These are phyloP conservation scores for Chrosomus eos DNA, from an alignment of 2,797 vertebrate genomes.

Conservation along the genomic window DNA sequence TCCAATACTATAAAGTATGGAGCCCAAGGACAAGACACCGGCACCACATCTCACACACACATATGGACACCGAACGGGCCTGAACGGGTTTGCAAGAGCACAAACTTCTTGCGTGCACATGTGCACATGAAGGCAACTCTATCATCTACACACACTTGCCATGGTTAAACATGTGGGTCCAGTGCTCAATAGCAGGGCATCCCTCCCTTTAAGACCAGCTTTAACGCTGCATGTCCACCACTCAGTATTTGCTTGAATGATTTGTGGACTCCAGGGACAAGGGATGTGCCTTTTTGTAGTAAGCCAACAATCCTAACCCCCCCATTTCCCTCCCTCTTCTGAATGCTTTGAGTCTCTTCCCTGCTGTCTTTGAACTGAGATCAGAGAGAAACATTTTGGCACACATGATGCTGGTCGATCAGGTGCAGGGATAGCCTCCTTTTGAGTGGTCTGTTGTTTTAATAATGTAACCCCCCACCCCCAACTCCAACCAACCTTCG, in stretches of 20 bases:
- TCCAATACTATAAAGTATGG: conserved; percentile 56
- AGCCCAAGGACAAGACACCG: conserved; percentile 63
- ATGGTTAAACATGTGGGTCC: conserved; percentile 60
- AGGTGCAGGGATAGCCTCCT: conserved; percentile 68
- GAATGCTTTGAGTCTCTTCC: conserved; percentile 79
- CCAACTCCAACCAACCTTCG: conserved; percentile 28
- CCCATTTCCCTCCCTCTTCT: conserved; percentile 63
- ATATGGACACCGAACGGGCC: background rate
- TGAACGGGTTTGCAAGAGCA: conserved; percentile 13
- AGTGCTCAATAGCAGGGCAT: conserved; percentile 66
- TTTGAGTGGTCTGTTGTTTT: conserved; percentile 70
- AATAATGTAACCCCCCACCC: conserved; percentile 61
- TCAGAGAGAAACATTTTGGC: conserved; percentile 79
- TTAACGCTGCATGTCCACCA: conserved; percentile 63
- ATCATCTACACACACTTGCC: conserved; percentile 23
- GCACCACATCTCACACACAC: conserved; percentile 41
- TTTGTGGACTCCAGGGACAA: conserved; percentile 75
- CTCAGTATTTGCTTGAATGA: conserved; percentile 72
- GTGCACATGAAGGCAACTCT: conserved; percentile 42
- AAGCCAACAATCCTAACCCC: conserved; percentile 63
- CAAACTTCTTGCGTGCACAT: conserved; percentile 39
- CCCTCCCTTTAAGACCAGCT: conserved; percentile 59
- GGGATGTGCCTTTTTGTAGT: conserved; percentile 68
- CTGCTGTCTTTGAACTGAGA: conserved; percentile 82
- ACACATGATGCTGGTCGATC: conserved; percentile 67